Evolutionary conservation across 2,888 invertebrate genomes (phyloP), one percentile per base, ranked within the genome.

Genomic region (Mimumesa dahlbomi): DNA sequence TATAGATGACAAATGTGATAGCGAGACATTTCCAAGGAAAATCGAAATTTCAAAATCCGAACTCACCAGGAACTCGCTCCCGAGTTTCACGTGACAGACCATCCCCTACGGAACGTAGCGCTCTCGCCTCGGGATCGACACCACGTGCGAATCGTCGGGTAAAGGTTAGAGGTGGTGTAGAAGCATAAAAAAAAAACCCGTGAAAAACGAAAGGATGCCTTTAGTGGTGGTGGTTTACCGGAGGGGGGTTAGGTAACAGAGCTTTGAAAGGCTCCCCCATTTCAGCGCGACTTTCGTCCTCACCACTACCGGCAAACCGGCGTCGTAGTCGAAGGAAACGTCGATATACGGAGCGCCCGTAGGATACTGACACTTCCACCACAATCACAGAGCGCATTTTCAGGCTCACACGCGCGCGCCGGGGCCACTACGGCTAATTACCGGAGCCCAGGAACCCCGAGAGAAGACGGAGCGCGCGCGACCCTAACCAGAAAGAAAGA

Each of bases 391-490:
- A 54, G 82, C 78, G 82, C 83, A 84, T 86, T 86, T 87, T 85
- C 83, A 85, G 76, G 82, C 83, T 85, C 82, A 82, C 84, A 82
- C 84, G 82, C 83, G 83, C 82, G 83, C 81, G 78, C 79, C 66
- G 75, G 77, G 77, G 77, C 82, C 81, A 81, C 85, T 83, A 82
- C 75, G 72, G 84, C 85, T 85, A 85, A 85, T 85, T 85, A 84
- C 82, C 81, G 77, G n/a, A 75, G 69, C 70, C 66, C 59, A 52
- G 71, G 58, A 52, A 75, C 73, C 45, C 53, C 61, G 73, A 61
- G 65, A 61, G 52, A 66, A 68, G 56, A 48, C 49, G 52, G 54
- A 43, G 43, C 54, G 62, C 58, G 46, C 50, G 31, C 59, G 66
- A 66, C 62, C 67, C 48, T 25, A 65, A 61, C 31, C 54, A 62